phyloP scores from a whole-genome alignment of 2,888 invertebrate genomes.

The Noctua pronuba region DNA sequence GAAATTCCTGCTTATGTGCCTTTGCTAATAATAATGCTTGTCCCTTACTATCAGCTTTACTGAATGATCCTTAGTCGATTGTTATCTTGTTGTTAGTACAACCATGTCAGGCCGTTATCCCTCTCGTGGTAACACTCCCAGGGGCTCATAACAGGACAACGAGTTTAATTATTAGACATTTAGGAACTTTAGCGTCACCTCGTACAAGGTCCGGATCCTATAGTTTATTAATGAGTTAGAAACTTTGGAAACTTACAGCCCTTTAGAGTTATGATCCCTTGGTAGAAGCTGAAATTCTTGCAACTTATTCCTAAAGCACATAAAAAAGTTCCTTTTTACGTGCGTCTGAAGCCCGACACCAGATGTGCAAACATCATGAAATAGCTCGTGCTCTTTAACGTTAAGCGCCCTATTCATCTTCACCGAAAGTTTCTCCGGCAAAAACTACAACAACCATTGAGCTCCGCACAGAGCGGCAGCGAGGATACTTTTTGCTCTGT shows the following conservation, averaged over 20 bases:
- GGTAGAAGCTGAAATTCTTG: slow-evolving; percentile 34
- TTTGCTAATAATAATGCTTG: slow-evolving; percentile 19
- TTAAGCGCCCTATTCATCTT: slow-evolving; percentile 73
- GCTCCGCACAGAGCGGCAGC: slow-evolving; percentile 54
- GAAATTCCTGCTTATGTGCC: not conserved
- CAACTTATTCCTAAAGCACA: slow-evolving; percentile 16
- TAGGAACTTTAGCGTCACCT: slow-evolving; percentile 68
- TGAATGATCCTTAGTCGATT: slow-evolving; percentile 40
- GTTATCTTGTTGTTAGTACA: slow-evolving; percentile 47
- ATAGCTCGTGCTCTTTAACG: slow-evolving; percentile 63
- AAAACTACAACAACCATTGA: slow-evolving; percentile 73
- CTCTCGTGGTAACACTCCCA: slow-evolving; percentile 47
- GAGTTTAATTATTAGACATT: slow-evolving; percentile 71
- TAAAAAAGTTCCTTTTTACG: slow-evolving; percentile 37
- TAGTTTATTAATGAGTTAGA: slow-evolving; percentile 59
- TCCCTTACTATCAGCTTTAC: slow-evolving; percentile 19
- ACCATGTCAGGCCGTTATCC: slow-evolving; percentile 57
- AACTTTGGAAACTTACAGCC: slow-evolving; percentile 35
- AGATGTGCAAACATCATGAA: slow-evolving; percentile 70
- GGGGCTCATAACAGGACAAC: slow-evolving; percentile 66
- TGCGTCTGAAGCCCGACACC: slow-evolving; percentile 48
- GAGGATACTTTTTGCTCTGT: slow-evolving; percentile 73
- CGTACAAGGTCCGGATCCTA: slow-evolving; percentile 51
- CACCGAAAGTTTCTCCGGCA: slow-evolving; percentile 67
- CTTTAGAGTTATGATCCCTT: slow-evolving; percentile 38